A percentile compares a stretch with the other conserved stretches of the same genome.
These are phyloP conservation scores for Ceratitis capitata DNA, from an alignment of 1,140 invertebrate genomes.

Conservation along the genomic window DNA sequence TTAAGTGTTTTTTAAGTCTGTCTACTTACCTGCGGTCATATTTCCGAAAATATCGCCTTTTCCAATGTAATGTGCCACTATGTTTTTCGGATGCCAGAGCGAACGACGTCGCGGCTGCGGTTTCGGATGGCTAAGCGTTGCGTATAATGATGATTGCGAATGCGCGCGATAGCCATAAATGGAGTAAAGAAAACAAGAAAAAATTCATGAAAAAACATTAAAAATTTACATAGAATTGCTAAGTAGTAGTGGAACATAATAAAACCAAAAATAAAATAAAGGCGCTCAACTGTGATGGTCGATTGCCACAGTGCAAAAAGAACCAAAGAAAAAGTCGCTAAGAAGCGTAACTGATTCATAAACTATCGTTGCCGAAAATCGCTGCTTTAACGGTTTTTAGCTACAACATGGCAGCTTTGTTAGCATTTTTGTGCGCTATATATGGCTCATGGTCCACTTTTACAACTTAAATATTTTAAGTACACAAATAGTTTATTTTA, in stretches of 20 bases:
- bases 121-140: constrained; percentile 57
- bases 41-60: constrained; percentile 64
- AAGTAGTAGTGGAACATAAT: neutral
- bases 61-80: constrained; percentile 63
- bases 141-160: constrained; percentile 42
- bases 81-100: constrained; percentile 58
- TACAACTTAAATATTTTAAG: neutral
- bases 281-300: constrained; percentile 32
- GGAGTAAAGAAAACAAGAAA: constrained; percentile 45
- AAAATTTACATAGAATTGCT: constrained; percentile 18
- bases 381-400: neutral
- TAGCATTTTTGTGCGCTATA: neutral
- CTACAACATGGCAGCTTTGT: neutral
- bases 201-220: neutral
- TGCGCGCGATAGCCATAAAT: constrained; percentile 44
- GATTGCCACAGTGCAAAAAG: neutral
- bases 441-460: neutral
- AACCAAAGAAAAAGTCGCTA: too few species aligned
- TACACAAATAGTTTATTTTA: neutral
- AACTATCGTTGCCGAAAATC: neutral
- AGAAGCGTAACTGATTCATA: neutral
- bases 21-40: constrained; percentile 61
- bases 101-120: constrained; percentile 60
- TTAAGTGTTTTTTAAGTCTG: neutral
- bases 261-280: neutral